Base-by-base conservation (phyloP, 2,888 invertebrate species). In the Galerucella nymphaeae region DNA sequence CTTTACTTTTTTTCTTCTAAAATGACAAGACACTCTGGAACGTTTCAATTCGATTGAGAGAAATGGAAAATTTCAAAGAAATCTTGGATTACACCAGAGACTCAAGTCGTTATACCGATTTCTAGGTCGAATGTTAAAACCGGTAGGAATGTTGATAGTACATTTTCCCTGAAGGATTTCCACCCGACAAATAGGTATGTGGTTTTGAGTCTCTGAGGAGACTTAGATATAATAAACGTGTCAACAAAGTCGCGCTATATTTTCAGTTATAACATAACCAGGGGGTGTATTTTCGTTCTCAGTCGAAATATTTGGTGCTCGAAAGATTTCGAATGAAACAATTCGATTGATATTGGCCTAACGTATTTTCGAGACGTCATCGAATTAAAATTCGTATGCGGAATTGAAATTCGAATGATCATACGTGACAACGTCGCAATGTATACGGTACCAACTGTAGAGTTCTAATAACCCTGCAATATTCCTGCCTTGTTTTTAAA, bases 111-210 rank as follows among this genome's bases (percentile, higher is more conserved):
- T 66, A 57, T 23, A 58, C 57, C 66, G 66, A 66, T 66, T 66
- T 58, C 66, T 58, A 58, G 57, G 66, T 66, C 66, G 66, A 66
- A 66, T 66, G 66, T 66, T 66, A 58, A 66, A 66, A 58, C 58
- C 66, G 45, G 42, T 58, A 58, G 66, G 66, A 58, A 48, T 66
- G 57, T 66, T 58, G 20, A 58, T 58, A 58, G 66, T 14, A 58
- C 58, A 58, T 23, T 58, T 14, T 14, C n/a, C 58, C 41, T 23
- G 5, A 14, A 58, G 58, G 66, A 58, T 30, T 23, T 38, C 23
- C 58, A 30, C 58, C 57, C 48, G 0, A n/a, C 48, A n/a, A 48
- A 48, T 48, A 48, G 48, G 48, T 48, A 48, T 48, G 48, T 13
- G 48, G 48, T 48, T 48, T 48, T 48, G 8, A 48, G 48, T 48